Evolutionary conservation across 2,797 vertebrate genomes (phyloP).

Genomic region (Rhincodon typus): DNA sequence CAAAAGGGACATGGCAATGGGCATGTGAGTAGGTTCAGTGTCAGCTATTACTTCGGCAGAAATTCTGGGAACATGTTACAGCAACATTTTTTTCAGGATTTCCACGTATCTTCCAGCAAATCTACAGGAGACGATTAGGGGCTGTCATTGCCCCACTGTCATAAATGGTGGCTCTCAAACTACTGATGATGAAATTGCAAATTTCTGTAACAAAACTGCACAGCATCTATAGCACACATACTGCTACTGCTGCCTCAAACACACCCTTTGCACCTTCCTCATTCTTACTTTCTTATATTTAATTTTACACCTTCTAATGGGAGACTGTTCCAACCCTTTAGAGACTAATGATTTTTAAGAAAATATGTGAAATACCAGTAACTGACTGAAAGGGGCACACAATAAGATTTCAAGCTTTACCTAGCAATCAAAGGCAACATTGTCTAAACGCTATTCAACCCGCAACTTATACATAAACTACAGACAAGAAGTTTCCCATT

Average conservation of each 20-base stretch:
- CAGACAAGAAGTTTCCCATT: no score
- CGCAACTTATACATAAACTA: no score
- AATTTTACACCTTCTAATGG: neutral
- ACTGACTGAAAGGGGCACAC: no score
- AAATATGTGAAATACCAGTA: no score
- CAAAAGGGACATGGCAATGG: no score
- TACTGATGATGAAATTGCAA: neutral
- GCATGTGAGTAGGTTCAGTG: neutral
- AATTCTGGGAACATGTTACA: neutral
- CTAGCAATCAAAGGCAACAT: no score
- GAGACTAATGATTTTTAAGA: no score
- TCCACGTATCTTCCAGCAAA: neutral
- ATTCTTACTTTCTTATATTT: neutral
- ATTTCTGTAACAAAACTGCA: neutral
- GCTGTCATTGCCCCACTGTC: neutral
- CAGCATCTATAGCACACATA: neutral
- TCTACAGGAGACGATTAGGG: neutral
- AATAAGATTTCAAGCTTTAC: no score
- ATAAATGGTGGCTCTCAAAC: neutral
- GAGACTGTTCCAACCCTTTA: no score
- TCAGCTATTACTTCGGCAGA: neutral
- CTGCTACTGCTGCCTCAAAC: neutral
- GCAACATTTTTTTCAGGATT: neutral
- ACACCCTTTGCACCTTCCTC: neutral
- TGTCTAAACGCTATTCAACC: no score